Base-by-base conservation (phyloP, 2,888 invertebrate species). In the Idaea biselata region DNA sequence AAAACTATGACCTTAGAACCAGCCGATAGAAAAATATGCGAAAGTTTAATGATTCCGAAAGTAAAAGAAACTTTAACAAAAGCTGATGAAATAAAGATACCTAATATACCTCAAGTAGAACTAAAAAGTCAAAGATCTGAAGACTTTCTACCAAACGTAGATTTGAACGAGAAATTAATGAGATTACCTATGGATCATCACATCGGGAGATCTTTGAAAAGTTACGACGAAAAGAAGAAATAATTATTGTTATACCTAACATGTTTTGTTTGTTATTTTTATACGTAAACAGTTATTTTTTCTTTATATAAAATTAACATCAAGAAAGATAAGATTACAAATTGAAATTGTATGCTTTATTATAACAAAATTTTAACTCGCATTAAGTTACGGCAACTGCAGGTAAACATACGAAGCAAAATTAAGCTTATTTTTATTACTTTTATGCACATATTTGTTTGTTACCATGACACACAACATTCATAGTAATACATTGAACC, bases 151-250 rank as follows among this genome's bases (percentile, higher is more conserved):
- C 75, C 80, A 2, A 76, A 80, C 60, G 75, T 86, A 0, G 81
- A 89, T 71, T 77, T 88, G 18, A 79, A 74, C 59, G 75, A 82
- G 14, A 75, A 64, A 1, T 68, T 89, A 64, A 79, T 80, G 0
- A 84, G 68, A 56, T 66, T 86, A 57, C 84, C 82, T 0, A 61
- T 86, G 53, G 82, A 84, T 14, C 62, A 82, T 71, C 86, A 86
- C 62, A 72, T 88, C 1, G 74, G 78, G 18, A 82, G 91, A 71
- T 85, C 89, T 33, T 76, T 92, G 0, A 89, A 91, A 76, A 87
- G 78, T 74, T 82, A 78, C 58, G 76, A 84, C 11, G 80, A 82
- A 63, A 74, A 69, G 59, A 75, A 74, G 53, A 68, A 61, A 63
- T 25, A 55, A 54, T 44, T 25, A 55, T 58, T 61, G 44, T 44